A percentile compares a stretch with the other conserved stretches of the same genome.
Conservation (phyloP, 1,140 invertebrate genomes). For the Oscheius sp. region DNA sequence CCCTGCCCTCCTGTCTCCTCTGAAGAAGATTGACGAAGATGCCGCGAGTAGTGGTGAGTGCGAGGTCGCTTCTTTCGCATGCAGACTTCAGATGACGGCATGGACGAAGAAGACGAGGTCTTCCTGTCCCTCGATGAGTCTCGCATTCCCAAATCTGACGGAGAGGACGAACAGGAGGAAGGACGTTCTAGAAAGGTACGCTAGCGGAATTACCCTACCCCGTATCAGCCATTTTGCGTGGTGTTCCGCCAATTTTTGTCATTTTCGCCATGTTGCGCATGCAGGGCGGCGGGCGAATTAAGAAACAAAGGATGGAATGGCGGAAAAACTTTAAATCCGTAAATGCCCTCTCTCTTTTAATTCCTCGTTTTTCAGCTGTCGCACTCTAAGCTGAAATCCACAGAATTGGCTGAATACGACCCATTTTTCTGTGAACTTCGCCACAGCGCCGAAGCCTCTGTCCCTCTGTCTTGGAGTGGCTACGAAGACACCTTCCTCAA, state of each 20-base stretch:
- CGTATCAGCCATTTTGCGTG: not conserved
- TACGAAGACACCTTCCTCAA: not conserved
- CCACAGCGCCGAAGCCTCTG: not conserved
- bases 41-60: conserved; percentile 12
- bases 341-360: conserved; percentile 4
- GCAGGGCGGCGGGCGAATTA: not conserved
- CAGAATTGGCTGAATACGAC: conserved; percentile 28
- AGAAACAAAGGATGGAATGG: conserved; percentile 34
- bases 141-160: conserved; percentile 18
- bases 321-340: conserved; percentile 3
- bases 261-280: not conserved
- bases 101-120: conserved; percentile 31
- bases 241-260: not conserved
- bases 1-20: not conserved
- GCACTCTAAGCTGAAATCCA: conserved; percentile 4
- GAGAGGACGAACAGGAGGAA: conserved; percentile 36
- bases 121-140: conserved; percentile 14
- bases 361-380: not conserved
- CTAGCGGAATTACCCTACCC: too few relatives aligned
- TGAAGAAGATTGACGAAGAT: conserved; percentile 19
- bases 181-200: not conserved
- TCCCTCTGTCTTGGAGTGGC: not conserved
- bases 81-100: conserved; percentile 46
- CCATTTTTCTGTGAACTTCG: conserved; percentile 42
- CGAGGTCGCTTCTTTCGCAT: too few relatives aligned